These are phyloP conservation scores for Callospermophilus lateralis DNA, from an alignment of 2,113 vertebrate genomes.

Conservation along the genomic window DNA sequence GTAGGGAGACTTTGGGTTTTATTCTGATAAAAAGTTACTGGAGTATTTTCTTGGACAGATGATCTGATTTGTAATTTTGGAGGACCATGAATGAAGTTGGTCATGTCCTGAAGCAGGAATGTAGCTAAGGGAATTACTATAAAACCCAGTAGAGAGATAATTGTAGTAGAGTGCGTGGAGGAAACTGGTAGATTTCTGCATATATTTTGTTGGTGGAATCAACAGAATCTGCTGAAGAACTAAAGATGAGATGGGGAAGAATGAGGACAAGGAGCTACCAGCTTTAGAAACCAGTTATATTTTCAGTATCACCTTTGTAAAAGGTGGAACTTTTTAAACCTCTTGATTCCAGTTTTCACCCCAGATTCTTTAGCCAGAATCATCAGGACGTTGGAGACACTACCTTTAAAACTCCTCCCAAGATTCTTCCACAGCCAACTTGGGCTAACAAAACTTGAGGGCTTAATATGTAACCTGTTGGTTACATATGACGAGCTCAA, in stretches of 20 bases:
- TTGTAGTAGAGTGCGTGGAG: not conserved
- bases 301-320: not conserved
- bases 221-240: slow-evolving; percentile 10
- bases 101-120: not conserved
- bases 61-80: not conserved
- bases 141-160: not conserved
- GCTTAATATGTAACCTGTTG: no score
- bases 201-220: not conserved
- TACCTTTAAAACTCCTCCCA: not conserved
- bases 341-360: not conserved
- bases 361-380: not conserved
- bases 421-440: not conserved
- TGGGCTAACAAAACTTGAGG: not conserved
- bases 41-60: not conserved
- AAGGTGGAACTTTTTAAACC: not conserved
- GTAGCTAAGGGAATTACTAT: not conserved
- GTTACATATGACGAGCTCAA: not conserved
- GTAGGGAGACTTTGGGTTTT: not conserved
- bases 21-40: not conserved
- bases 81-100: not conserved
- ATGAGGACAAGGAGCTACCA: not conserved
- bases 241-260: not conserved
- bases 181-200: not conserved
- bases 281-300: not conserved
- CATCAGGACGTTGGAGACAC: not conserved